phyloP scores from a whole-genome alignment of 2,888 invertebrate genomes.

The Aporophyla nigra region DNA sequence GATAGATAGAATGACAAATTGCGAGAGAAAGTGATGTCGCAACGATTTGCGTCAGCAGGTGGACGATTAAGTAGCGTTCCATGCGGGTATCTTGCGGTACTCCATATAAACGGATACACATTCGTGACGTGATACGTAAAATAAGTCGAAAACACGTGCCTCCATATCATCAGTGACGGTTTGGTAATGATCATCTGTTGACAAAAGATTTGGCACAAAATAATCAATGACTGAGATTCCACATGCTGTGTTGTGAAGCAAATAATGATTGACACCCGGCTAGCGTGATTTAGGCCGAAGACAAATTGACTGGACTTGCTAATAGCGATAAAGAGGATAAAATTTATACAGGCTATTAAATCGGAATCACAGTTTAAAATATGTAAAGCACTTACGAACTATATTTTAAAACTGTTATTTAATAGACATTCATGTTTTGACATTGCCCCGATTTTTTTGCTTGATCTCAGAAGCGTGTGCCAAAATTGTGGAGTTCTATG shows the following conservation, averaged over 20 bases:
- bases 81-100: slow-evolving; percentile 71
- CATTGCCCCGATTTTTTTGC: slow-evolving; percentile 61
- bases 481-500: slow-evolving; percentile 50
- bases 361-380: slow-evolving; percentile 29
- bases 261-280: slow-evolving; percentile 51
- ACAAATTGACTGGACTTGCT: slow-evolving; percentile 36
- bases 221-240: slow-evolving; percentile 47
- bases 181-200: slow-evolving; percentile 43
- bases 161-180: slow-evolving; percentile 55
- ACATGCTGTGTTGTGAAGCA: slow-evolving; percentile 14
- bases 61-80: slow-evolving; percentile 67
- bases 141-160: slow-evolving; percentile 44
- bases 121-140: slow-evolving; percentile 48
- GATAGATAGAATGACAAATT: slow-evolving; percentile 73
- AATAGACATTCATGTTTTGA: slow-evolving; percentile 58
- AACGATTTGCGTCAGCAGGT: slow-evolving; percentile 73
- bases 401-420: slow-evolving; percentile 47
- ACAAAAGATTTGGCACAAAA: slow-evolving; percentile 62
- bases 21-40: slow-evolving; percentile 88
- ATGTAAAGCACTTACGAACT: slow-evolving; percentile 35
- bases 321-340: slow-evolving; percentile 22
- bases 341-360: slow-evolving; percentile 42
- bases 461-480: slow-evolving; percentile 45
- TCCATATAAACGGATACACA: slow-evolving; percentile 67
- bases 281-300: slow-evolving; percentile 42